Conservation (phyloP, 2,113 vertebrate species). For the Oreocharis arfaki region DNA sequence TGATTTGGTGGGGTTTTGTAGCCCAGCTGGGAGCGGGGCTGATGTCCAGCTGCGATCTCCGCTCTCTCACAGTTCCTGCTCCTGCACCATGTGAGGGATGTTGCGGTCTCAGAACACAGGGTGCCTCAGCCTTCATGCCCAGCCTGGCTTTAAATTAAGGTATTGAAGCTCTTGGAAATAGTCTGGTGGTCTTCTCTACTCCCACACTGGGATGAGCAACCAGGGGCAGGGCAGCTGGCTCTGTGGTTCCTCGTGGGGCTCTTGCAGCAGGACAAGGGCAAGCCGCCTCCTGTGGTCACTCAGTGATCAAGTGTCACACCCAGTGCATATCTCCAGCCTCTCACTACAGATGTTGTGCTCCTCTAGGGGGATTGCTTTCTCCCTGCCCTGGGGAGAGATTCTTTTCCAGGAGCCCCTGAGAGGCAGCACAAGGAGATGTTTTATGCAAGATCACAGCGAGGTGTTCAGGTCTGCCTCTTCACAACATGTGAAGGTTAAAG, state of each 20-base stretch:
- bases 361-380: not conserved
- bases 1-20: not conserved
- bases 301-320: not conserved
- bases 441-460: not conserved
- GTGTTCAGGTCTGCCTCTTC: not conserved
- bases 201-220: fast-evolving
- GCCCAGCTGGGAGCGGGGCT: fast-evolving
- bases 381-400: fast-evolving
- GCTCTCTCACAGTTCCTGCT: not conserved
- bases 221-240: not conserved
- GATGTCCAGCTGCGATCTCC: not conserved
- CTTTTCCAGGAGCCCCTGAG: not conserved
- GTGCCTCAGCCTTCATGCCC: not conserved
- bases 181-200: not conserved
- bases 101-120: fast-evolving
- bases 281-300: not conserved
- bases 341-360: not conserved
- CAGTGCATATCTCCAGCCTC: not conserved
- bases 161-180: not conserved
- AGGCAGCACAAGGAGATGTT: not conserved
- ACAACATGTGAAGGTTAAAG: not conserved
- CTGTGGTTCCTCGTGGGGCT: not conserved
- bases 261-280: not conserved
- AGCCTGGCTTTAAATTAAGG: not conserved
- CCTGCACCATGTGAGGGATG: fast-evolving